Evolutionary conservation across 2,888 invertebrate genomes (phyloP).

Genomic region (Hypercompe scribonia): DNA sequence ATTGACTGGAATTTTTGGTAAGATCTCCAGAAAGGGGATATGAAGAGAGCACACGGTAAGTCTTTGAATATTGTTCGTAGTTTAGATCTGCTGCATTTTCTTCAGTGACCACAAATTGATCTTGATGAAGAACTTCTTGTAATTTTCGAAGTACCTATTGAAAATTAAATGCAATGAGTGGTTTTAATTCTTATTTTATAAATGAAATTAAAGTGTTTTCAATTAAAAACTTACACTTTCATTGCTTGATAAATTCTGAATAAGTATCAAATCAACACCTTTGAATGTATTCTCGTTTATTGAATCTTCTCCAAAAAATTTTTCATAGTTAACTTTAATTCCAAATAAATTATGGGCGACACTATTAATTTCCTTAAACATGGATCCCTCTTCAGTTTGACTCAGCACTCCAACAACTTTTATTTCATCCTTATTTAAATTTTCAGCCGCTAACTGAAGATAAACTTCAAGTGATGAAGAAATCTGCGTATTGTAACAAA

Average conservation of each 20-base stretch:
- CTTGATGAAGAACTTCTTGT: constrained; percentile 29
- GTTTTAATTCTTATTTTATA: background rate
- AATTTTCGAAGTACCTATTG: constrained; percentile 40
- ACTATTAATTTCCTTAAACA: constrained; percentile 40
- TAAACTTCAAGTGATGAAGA: constrained; percentile 44
- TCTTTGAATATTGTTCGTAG: constrained; percentile 17
- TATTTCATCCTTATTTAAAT: constrained; percentile 44
- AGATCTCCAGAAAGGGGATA: constrained; percentile 14
- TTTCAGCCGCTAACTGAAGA: constrained; percentile 55
- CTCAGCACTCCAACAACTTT: constrained; percentile 40
- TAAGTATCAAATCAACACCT: constrained; percentile 43
- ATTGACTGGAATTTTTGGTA: constrained; percentile 19
- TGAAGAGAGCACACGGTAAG: constrained; percentile 37
- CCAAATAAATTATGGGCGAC: constrained; percentile 25
- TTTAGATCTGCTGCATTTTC: constrained; percentile 18
- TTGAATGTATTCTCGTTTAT: constrained; percentile 18
- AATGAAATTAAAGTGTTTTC: background rate
- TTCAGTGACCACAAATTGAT: constrained; percentile 43
- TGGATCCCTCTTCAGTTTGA: constrained; percentile 12
- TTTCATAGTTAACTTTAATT: constrained; percentile 37
- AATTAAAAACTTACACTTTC: constrained; percentile 34
- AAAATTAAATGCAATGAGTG: background rate
- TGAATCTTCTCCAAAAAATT: constrained; percentile 18
- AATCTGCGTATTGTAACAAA: constrained; percentile 27
- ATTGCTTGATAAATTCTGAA: constrained; percentile 45